These are phyloP conservation scores for Hucho hucho DNA, from an alignment of 2,113 vertebrate genomes.

Conservation along the genomic window DNA sequence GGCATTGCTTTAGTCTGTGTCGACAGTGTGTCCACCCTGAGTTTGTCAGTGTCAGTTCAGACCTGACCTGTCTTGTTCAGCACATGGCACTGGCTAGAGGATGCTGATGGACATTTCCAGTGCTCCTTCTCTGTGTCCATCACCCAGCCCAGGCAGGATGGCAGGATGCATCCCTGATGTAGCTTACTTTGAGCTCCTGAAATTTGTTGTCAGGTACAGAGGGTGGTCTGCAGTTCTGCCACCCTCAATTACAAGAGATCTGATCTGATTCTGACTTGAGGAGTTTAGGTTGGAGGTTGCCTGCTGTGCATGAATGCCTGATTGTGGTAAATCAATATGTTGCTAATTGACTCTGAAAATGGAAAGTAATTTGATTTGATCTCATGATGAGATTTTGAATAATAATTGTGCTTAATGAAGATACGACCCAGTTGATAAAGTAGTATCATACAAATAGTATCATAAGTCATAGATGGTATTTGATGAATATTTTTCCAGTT, in stretches of 20 bases:
- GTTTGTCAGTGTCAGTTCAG: constrained; percentile 77
- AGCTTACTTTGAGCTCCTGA: constrained; percentile 72
- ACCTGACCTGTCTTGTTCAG: constrained; percentile 72
- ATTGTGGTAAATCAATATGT: constrained; percentile 70
- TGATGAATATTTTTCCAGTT: neutral
- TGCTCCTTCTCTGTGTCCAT: constrained; percentile 73
- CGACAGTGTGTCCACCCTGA: constrained; percentile 75
- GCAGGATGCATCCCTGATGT: constrained; percentile 58
- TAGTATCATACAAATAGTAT: neutral
- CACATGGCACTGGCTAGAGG: constrained; percentile 46
- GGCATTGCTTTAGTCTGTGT: constrained; percentile 65
- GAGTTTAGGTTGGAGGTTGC: constrained; percentile 69
- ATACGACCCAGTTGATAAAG: neutral
- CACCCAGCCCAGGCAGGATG: constrained; percentile 44
- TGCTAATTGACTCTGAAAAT: constrained; percentile 67
- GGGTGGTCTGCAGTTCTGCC: constrained; percentile 77
- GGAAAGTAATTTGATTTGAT: neutral
- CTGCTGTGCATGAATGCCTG: constrained; percentile 73
- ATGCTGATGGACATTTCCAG: constrained; percentile 77
- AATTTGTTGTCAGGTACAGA: constrained; percentile 78
- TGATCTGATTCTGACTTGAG: constrained; percentile 63
- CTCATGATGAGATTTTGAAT: neutral
- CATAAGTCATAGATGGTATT: neutral
- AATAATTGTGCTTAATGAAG: neutral
- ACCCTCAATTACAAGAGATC: constrained; percentile 67